These are phyloP conservation scores for Lepisosteus osseus DNA, from an alignment of 2,113 vertebrate species.

Conservation along the genomic window DNA sequence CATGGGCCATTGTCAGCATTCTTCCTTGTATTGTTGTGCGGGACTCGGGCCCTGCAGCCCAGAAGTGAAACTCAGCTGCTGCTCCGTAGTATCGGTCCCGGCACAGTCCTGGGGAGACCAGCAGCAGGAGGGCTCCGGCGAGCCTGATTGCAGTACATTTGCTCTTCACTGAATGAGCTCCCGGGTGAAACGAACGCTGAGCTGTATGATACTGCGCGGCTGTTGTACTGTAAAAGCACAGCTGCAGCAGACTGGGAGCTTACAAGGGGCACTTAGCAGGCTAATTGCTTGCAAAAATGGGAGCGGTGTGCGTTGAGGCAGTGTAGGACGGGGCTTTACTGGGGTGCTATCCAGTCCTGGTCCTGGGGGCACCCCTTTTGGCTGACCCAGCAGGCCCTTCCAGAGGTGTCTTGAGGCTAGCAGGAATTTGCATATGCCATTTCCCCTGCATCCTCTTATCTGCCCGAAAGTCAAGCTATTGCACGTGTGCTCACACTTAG, in stretches of 20 bases:
- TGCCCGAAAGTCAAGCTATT: too few species aligned
- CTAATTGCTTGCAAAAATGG: slow-evolving; percentile 28
- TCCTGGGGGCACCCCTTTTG: too few species aligned
- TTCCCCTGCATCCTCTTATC: too few species aligned
- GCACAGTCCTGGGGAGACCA: too few species aligned
- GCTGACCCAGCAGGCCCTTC: too few species aligned
- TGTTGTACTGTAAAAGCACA: slow-evolving; percentile 48
- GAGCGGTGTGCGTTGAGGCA: slow-evolving; percentile 1
- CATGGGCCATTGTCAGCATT: slow-evolving; percentile 39
- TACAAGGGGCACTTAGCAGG: slow-evolving; percentile 23
- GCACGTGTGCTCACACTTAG: too few species aligned
- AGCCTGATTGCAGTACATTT: too few species aligned
- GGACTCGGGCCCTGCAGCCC: not conserved
- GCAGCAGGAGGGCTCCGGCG: too few species aligned
- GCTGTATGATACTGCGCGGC: slow-evolving; percentile 29
- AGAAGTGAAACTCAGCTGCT: not conserved
- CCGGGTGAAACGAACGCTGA: slow-evolving; percentile 17
- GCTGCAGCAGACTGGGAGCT: too few species aligned
- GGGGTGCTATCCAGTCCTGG: too few species aligned
- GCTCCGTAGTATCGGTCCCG: not conserved
- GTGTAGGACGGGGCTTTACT: not conserved
- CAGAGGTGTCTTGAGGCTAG: too few species aligned
- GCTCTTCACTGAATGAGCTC: slow-evolving; percentile 5
- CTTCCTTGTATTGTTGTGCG: slow-evolving; percentile 56
- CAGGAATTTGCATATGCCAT: too few species aligned